Evolutionary conservation across 2,113 vertebrate species (phyloP), one percentile per base, ranked within the genome.

Genomic region (Erythrocercus mccallii): DNA sequence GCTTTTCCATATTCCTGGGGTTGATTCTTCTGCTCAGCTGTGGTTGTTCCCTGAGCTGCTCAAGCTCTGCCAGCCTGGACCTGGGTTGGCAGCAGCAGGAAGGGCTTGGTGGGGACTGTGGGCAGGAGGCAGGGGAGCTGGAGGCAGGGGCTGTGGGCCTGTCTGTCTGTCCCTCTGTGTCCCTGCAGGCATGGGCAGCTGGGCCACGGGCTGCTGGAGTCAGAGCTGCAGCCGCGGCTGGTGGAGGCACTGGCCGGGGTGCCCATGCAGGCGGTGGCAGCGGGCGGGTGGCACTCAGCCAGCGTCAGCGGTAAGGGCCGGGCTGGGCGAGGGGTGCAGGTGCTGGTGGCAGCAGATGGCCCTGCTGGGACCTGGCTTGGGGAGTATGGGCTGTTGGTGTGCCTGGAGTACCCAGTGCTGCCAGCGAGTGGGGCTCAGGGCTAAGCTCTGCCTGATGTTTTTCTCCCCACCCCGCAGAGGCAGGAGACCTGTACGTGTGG

Each of bases 401-500:
- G 20, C 44, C 45, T 1, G 3, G 7, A 23, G 68, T 51, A 12
- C 15, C 10, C 57, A 11, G 31, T 0, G 1, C 77, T 37, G 64
- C 56, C 3, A 3, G 54, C 0, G 0, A 3, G 69, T 0, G 20
- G 3, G 11, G 28, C 5, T 45, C 7, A 2, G 35, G 27, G 70
- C 65, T 31, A 5, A 45, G 45, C 66, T 30, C 37, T 16, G n/a
- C 35, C 35, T 28, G 61, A 12, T 14, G 0, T 27, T 68, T 38
- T 4, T 35, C 1, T 15, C 7, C 35, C 6, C 28, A 13, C 31
- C 9, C n/a, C 10, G 0, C 93, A 99, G 99, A 98, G 54, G 96
- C 96, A 1, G 99, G 99, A 30, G 99, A 99, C 68, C 89, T 99
- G 51, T 99, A 99, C 10, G 14, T 98, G 73, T 99, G 99, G 99